These are phyloP conservation scores for Phoenoteleia sp. DNA, from an alignment of 2,888 invertebrate species.

Conservation along the genomic window DNA sequence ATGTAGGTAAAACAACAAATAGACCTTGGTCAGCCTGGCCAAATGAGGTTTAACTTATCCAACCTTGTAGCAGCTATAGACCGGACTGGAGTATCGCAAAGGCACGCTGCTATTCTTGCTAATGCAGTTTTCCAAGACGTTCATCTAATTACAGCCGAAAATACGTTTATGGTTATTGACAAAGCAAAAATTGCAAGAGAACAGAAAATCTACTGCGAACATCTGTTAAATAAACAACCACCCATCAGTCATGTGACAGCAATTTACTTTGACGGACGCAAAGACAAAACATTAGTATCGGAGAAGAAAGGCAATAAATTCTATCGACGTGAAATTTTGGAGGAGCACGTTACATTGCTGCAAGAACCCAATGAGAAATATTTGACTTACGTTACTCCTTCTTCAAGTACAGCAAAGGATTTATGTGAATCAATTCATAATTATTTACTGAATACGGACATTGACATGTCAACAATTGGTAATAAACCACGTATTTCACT, in stretches of 20 bases:
- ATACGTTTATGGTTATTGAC: slow-evolving; percentile 70
- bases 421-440: neutral
- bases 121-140: slow-evolving; percentile 70
- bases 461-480: neutral
- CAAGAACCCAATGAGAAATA: slow-evolving; percentile 24
- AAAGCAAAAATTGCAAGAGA: slow-evolving; percentile 73
- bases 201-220: slow-evolving; percentile 40
- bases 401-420: slow-evolving; percentile 3
- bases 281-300: slow-evolving; percentile 71
- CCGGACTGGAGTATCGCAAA: slow-evolving; percentile 40
- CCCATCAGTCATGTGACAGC: neutral
- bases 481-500: neutral
- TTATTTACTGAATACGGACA: neutral
- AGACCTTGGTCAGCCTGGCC: slow-evolving; percentile 11
- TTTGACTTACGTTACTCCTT: slow-evolving; percentile 8
- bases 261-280: slow-evolving; percentile 73
- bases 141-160: slow-evolving; percentile 64
- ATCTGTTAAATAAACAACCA: slow-evolving; percentile 34
- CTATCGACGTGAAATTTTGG: slow-evolving; percentile 20
- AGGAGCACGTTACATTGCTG: slow-evolving; percentile 30
- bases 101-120: slow-evolving; percentile 70
- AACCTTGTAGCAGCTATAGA: slow-evolving; percentile 16
- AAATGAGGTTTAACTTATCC: slow-evolving; percentile 12
- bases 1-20: too few species aligned
- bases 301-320: slow-evolving; percentile 31